Evolutionary conservation across 1,140 invertebrate species (phyloP), one percentile per base, ranked within the genome.

Genomic region (Panagrolaimus sp.): DNA sequence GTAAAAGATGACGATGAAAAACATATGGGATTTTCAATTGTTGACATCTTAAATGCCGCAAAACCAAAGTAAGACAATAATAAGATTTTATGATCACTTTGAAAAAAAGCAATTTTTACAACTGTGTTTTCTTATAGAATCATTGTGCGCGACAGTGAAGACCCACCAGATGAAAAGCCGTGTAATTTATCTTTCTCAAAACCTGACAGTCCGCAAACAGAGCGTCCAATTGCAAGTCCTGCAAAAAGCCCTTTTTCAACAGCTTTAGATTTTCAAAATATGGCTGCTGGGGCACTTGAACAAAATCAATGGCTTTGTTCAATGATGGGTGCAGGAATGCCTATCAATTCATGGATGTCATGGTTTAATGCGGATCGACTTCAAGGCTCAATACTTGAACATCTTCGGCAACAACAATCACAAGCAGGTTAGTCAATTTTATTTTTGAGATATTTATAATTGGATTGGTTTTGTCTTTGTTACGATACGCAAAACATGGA

Each of bases 231-330:
- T 21, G 10, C 17, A 21, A 58, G 14, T 8, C 52, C 10, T 12
- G 21, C 9, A n/a, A 26, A 28, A 4, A 26, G 52, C 52, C 52
- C 52, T 58, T 58, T 58, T 38, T 38, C 32, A 38, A 38, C 15
- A 12, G 12, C 14, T 12, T 14, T 21, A 28, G 21, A 58, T 21
- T 14, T 21, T 21, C 12, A 28, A 21, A 10, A 26, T 58, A 12
- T 26, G 21, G 52, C 52, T 26, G 52, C 52, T 28, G 10, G 52
- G 52, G 28, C 21, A 21, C 12, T 26, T 58, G 52, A 21, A 12
- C 52, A 58, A 21, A 58, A 58, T 58, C 52, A 21, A 28, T 58
- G 52, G 52, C 28, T 58, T 21, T 58, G 52, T 21, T 58, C 52
- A 2, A 10, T 58, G 52, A 58, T 58, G 52, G 28, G 28, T 5